Evolutionary conservation across 2,888 invertebrate species (phyloP).

Genomic region (Leptopilina syphax): DNA sequence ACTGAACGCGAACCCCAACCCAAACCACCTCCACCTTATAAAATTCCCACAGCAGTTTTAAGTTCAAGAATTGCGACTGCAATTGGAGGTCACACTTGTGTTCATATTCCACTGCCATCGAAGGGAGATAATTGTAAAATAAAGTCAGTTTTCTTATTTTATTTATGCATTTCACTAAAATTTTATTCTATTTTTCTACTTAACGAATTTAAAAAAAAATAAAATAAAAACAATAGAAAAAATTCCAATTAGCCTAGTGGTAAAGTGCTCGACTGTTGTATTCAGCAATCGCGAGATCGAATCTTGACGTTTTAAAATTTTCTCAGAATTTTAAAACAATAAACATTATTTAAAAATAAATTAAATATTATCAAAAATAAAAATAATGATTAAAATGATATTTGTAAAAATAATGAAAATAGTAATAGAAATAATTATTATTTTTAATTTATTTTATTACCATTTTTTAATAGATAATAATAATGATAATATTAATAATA

Average conservation of each 20-base stretch:
- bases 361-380: too few species aligned
- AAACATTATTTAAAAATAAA: too few species aligned
- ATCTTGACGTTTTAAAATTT: too few species aligned
- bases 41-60: conserved; percentile 54
- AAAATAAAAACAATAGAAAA: neutral
- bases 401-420: neutral
- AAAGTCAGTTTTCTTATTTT: neutral
- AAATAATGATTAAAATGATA: too few species aligned
- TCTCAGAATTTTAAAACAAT: too few species aligned
- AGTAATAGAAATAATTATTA: neutral
- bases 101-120: neutral
- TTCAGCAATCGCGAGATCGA: too few species aligned
- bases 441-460: neutral
- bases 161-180: neutral
- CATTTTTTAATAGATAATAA: neutral
- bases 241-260: too few species aligned
- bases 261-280: too few species aligned
- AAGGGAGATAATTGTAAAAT: neutral
- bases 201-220: neutral
- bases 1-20: conserved; percentile 55
- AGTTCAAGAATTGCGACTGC: conserved; percentile 49
- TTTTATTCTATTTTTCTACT: neutral
- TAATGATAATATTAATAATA: too few species aligned
- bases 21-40: conserved; percentile 52
- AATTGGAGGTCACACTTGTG: conserved; percentile 18